A percentile compares a stretch with the other conserved stretches of the same genome.
Evolutionary conservation across 2,888 invertebrate genomes (phyloP).

Genomic region (Heliconius hortense): DNA sequence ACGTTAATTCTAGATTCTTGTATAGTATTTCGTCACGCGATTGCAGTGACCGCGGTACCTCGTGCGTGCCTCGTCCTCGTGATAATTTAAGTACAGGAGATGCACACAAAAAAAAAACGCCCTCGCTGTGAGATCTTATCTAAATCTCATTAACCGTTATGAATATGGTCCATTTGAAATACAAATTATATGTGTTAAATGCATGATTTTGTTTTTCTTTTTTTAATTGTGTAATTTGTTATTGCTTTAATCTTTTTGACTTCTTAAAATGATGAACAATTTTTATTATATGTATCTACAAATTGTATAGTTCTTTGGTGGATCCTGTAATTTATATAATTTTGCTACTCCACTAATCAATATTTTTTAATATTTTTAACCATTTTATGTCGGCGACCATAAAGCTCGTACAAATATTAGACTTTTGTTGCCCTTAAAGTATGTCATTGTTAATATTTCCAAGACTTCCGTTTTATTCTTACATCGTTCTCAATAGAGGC

Average conservation of each 20-base stretch:
- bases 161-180: constrained; percentile 60
- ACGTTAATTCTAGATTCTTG: constrained; percentile 78
- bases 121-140: constrained; percentile 59
- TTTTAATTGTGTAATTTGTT: constrained; percentile 12
- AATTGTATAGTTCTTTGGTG: constrained; percentile 12
- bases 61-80: constrained; percentile 68
- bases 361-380: constrained; percentile 24
- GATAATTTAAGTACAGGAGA: constrained; percentile 74
- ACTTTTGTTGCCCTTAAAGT: constrained; percentile 30
- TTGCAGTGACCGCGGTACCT: constrained; percentile 52
- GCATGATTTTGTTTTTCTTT: constrained; percentile 48
- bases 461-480: constrained; percentile 51
- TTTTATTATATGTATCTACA: constrained; percentile 23
- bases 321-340: constrained; percentile 34
- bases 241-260: constrained; percentile 16
- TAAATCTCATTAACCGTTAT: constrained; percentile 66
- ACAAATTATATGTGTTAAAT: constrained; percentile 59
- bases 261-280: constrained; percentile 17
- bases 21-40: constrained; percentile 60
- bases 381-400: constrained; percentile 28
- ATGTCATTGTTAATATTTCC: constrained; percentile 40
- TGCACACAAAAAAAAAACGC: constrained; percentile 56
- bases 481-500: constrained; percentile 77
- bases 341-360: constrained; percentile 22
- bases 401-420: constrained; percentile 38